phyloP scores from a whole-genome alignment of 2,888 invertebrate genomes.

The Drosophila borborema region DNA sequence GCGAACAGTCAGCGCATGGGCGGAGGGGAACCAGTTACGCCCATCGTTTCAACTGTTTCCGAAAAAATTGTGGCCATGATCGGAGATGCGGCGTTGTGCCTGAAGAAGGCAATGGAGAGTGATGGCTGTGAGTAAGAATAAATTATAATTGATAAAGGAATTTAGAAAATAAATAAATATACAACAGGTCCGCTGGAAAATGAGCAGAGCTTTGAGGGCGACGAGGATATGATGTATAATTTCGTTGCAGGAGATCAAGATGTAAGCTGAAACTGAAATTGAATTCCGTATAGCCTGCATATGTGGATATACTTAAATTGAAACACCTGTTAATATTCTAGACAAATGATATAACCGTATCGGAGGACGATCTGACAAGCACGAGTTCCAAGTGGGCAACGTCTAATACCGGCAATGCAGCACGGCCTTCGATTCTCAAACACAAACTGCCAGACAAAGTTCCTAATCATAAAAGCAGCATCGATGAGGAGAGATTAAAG shows the following conservation, averaged over 20 bases:
- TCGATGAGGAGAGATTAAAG: slow-evolving; percentile 15
- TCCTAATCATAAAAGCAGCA: not conserved
- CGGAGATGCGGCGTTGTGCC: slow-evolving; percentile 10
- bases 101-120: not conserved
- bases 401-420: not conserved
- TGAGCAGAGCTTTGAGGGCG: slow-evolving; percentile 4
- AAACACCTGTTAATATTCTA: not conserved
- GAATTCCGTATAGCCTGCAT: not conserved
- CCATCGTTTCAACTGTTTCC: slow-evolving; percentile 16
- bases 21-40: slow-evolving; percentile 3
- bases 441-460: not conserved
- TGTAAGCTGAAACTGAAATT: slow-evolving; percentile 6
- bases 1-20: slow-evolving; percentile 2
- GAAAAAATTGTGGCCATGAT: slow-evolving; percentile 25
- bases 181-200: not conserved
- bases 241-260: slow-evolving; percentile 3
- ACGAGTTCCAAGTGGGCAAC: slow-evolving; percentile 18
- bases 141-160: not conserved
- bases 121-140: not conserved
- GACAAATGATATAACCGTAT: slow-evolving; percentile 5
- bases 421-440: not conserved
- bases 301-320: not conserved
- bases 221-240: slow-evolving; percentile 6
- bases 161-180: not conserved
- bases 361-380: slow-evolving; percentile 16